These are phyloP conservation scores for Leptopilina drosophilae DNA, from an alignment of 2,888 invertebrate genomes.

Conservation along the genomic window DNA sequence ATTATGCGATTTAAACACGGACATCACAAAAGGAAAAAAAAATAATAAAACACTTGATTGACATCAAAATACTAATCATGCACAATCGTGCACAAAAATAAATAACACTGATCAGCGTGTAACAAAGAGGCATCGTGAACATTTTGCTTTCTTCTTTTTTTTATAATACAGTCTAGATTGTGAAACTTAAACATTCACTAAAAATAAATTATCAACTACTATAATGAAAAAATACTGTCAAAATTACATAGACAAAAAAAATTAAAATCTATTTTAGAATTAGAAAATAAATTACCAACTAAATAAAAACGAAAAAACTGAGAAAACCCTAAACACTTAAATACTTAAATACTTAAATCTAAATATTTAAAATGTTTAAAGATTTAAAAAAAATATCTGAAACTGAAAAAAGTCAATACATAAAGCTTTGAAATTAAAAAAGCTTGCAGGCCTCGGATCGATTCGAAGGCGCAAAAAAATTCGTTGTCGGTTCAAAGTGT, in stretches of 20 bases:
- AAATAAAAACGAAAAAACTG: no score
- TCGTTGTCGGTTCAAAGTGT: no score
- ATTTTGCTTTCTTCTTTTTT: not conserved
- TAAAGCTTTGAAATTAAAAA: no score
- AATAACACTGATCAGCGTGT: constrained; percentile 35
- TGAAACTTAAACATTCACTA: constrained; percentile 15
- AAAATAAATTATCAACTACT: not conserved
- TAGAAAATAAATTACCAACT: no score
- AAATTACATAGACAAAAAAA: not conserved
- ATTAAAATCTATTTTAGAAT: no score
- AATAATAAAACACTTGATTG: not conserved
- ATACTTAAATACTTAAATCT: no score
- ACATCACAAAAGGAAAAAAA: constrained; percentile 36
- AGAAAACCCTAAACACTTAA: no score
- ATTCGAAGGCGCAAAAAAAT: no score
- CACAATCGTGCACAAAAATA: constrained; percentile 53
- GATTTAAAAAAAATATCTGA: no score
- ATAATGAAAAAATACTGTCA: not conserved
- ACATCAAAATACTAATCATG: constrained; percentile 49
- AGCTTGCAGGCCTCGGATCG: no score
- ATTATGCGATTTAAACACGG: constrained; percentile 41
- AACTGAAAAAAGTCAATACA: no score
- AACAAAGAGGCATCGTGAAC: constrained; percentile 35
- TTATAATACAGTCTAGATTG: constrained; percentile 14
- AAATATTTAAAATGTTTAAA: no score